phyloP scores from a whole-genome alignment of 2,888 invertebrate genomes.

The Magallana nippona region DNA sequence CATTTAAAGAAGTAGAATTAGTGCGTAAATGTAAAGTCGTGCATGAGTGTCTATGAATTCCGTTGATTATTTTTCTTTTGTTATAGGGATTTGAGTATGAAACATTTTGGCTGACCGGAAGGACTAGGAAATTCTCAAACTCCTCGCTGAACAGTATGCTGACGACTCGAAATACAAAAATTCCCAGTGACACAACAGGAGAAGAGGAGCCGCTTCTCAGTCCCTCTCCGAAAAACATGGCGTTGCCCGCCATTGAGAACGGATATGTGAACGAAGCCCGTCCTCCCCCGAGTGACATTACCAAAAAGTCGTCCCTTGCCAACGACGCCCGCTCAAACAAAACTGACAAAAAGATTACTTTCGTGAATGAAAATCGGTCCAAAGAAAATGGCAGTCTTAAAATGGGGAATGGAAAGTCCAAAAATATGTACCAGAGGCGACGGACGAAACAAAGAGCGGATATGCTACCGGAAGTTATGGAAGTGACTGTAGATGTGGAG shows the following conservation, averaged over 20 bases:
- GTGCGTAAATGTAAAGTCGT: not conserved
- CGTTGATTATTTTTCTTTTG: not conserved
- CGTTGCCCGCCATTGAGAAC: not conserved
- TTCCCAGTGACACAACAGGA: not conserved
- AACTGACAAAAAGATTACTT: not conserved
- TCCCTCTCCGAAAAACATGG: not conserved
- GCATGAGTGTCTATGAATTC: not conserved
- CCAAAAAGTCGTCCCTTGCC: not conserved
- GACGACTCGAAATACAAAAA: not conserved
- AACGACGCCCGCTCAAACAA: not conserved
- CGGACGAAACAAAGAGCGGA: slow-evolving; percentile 4
- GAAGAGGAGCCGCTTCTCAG: not conserved
- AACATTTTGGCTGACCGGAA: slow-evolving; percentile 40
- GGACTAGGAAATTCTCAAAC: slow-evolving; percentile 16
- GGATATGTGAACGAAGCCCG: not conserved
- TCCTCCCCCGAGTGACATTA: not conserved
- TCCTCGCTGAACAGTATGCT: not conserved
- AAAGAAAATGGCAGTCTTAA: not conserved
- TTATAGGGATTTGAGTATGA: slow-evolving; percentile 18
- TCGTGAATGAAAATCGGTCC: not conserved
- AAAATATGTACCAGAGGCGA: not conserved
- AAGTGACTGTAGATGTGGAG: slow-evolving; percentile 9
- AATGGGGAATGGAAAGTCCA: not conserved
- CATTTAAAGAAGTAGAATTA: too few species aligned
- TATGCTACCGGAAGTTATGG: slow-evolving; percentile 8